phyloP scores from a whole-genome alignment of 2,113 vertebrate genomes.

The Thamnaconus septentrionalis region DNA sequence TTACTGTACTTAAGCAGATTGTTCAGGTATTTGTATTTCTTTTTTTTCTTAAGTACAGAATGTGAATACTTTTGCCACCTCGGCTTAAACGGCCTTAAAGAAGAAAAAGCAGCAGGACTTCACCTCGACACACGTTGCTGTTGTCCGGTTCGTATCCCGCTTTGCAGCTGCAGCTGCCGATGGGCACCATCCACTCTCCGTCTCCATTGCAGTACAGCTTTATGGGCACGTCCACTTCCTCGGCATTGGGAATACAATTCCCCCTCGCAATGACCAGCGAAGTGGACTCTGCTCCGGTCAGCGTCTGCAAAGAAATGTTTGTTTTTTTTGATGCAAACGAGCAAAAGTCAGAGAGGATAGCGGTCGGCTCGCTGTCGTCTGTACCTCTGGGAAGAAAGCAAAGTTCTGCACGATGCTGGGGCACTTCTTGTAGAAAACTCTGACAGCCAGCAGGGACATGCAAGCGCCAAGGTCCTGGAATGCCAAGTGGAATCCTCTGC shows the following conservation, averaged over 20 bases:
- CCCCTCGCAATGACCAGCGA: conserved; percentile 94
- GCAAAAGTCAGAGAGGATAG: background rate
- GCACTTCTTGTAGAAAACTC: conserved; percentile 98
- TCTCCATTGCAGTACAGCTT: conserved; percentile 98
- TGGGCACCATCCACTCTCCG: conserved; percentile 98
- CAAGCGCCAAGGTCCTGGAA: conserved; percentile 98
- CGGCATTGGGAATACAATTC: conserved; percentile 89
- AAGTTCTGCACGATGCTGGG: conserved; percentile 95
- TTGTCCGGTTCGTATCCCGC: conserved; percentile 92
- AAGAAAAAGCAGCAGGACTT: conserved; percentile 42
- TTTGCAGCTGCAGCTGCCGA: conserved; percentile 94
- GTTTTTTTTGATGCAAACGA: no score
- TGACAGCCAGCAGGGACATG: conserved; percentile 95
- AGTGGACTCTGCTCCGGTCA: conserved; percentile 96
- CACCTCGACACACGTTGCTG: conserved; percentile 90
- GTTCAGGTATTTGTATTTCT: no score
- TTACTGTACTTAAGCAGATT: no score
- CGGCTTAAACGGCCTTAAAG: background rate
- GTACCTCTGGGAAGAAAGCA: conserved; percentile 89
- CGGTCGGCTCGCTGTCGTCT: background rate
- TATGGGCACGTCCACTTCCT: conserved; percentile 95
- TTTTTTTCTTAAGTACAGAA: no score
- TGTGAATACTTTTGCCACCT: no score
- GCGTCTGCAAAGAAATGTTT: conserved; percentile 71
- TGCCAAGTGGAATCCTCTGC: conserved; percentile 92